phyloP scores from a whole-genome alignment of 2,113 vertebrate genomes.

The Ochotona princeps region DNA sequence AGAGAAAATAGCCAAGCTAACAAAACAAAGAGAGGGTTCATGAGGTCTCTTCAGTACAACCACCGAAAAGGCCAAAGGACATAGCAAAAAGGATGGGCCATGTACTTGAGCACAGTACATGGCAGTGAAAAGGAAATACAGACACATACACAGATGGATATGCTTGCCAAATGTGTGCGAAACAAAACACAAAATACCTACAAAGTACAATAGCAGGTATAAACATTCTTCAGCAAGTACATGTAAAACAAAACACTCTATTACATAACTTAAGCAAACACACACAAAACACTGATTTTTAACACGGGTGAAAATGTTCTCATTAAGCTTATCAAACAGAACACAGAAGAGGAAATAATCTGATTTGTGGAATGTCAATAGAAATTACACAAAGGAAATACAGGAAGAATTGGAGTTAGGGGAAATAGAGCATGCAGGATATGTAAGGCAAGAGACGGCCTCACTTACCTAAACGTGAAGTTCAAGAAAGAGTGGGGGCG shows the following conservation, averaged over 20 bases:
- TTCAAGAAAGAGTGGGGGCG: background rate
- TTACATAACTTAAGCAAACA: background rate
- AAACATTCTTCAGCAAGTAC: background rate
- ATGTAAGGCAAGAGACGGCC: background rate
- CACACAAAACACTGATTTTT: background rate
- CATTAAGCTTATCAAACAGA: background rate
- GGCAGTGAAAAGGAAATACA: background rate
- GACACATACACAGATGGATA: too few species aligned
- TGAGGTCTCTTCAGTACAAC: too few species aligned
- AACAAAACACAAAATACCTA: background rate
- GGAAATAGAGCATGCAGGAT: background rate
- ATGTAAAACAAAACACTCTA: background rate
- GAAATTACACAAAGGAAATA: background rate
- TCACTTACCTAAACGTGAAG: background rate
- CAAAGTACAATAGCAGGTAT: background rate
- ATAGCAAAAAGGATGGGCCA: background rate
- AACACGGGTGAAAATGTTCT: background rate
- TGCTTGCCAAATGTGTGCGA: background rate
- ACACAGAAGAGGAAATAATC: background rate
- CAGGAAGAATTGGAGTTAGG: background rate
- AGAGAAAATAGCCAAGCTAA: background rate
- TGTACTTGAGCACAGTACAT: background rate
- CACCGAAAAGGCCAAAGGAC: background rate
- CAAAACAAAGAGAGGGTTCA: background rate
- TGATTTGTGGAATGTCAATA: background rate